phyloP scores from a whole-genome alignment of 1,140 invertebrate genomes.

The Aporrectodea caliginosa region DNA sequence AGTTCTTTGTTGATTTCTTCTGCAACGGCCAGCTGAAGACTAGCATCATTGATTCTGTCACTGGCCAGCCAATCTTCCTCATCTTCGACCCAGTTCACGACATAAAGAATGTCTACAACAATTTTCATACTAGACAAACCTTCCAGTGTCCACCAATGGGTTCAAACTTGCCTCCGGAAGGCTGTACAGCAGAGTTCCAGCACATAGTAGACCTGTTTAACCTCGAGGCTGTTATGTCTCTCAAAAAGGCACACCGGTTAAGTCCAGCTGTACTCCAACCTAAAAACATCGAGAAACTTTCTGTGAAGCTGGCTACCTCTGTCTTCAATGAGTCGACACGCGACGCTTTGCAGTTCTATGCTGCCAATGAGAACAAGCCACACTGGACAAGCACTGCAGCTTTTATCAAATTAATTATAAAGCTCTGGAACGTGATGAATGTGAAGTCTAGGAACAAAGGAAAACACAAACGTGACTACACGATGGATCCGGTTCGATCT shows the following conservation, averaged over 20 bases:
- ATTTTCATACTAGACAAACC: background rate
- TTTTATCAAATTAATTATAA: background rate
- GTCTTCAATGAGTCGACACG: background rate
- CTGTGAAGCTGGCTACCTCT: slow-evolving; percentile 5
- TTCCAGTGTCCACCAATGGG: background rate
- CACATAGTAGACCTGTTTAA: background rate
- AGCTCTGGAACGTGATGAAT: slow-evolving; percentile 11
- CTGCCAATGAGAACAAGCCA: background rate
- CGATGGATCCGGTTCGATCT: slow-evolving; percentile 6
- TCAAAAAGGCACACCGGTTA: slow-evolving; percentile 6
- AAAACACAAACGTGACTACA: background rate
- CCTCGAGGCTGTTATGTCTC: background rate
- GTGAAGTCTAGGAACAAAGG: background rate
- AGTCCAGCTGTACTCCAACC: background rate
- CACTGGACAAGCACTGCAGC: background rate
- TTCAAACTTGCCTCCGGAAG: background rate
- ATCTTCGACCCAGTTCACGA: slow-evolving; percentile 5
- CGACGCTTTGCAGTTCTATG: background rate
- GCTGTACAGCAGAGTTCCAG: background rate
- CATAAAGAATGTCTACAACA: slow-evolving; percentile 8
- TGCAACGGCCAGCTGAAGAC: background rate
- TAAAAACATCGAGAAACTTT: background rate
- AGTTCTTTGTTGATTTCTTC: background rate
- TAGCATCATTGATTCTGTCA: background rate
- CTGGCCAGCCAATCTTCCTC: background rate